A percentile compares a stretch with the other conserved stretches of the same genome.
Conservation (phyloP, 2,888 invertebrate species). For the Phortica magna region DNA sequence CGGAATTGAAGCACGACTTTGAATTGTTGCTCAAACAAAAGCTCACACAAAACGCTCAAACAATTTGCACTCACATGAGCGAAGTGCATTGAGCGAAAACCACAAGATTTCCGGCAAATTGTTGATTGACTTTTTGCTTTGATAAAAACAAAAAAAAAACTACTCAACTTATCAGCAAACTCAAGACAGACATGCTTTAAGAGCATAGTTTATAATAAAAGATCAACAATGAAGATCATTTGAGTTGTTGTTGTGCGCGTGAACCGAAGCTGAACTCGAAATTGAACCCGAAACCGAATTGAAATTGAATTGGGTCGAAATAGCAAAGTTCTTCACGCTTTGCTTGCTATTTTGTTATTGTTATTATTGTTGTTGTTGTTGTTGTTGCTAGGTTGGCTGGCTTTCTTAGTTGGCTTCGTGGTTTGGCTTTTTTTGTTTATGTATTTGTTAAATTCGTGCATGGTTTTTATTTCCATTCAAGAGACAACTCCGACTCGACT, state of each 20-base stretch:
- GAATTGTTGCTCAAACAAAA: not conserved
- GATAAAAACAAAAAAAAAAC: not conserved
- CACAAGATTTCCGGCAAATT: not conserved
- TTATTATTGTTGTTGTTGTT: not conserved
- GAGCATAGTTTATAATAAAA: not conserved
- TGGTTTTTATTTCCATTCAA: constrained; percentile 14
- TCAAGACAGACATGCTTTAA: not conserved
- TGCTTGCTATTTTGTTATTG: constrained; percentile 33
- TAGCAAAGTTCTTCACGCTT: constrained; percentile 51
- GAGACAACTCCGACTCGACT: not conserved
- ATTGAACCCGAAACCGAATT: constrained; percentile 5
- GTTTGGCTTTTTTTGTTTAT: not conserved
- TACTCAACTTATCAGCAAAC: not conserved
- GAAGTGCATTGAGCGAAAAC: not conserved
- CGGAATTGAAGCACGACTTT: not conserved
- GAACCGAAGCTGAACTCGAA: constrained; percentile 11
- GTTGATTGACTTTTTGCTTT: no score
- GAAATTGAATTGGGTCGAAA: constrained; percentile 48
- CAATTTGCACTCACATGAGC: not conserved
- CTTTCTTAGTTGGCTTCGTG: constrained; percentile 34
- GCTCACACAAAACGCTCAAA: not conserved
- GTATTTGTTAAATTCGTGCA: not conserved
- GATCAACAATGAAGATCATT: not conserved
- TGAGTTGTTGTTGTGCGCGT: constrained; percentile 18
- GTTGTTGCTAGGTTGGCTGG: constrained; percentile 23